A percentile compares a stretch with the other conserved stretches of the same genome.
Conservation (phyloP, 2,113 vertebrate genomes). For the Halcyon malimbica region DNA sequence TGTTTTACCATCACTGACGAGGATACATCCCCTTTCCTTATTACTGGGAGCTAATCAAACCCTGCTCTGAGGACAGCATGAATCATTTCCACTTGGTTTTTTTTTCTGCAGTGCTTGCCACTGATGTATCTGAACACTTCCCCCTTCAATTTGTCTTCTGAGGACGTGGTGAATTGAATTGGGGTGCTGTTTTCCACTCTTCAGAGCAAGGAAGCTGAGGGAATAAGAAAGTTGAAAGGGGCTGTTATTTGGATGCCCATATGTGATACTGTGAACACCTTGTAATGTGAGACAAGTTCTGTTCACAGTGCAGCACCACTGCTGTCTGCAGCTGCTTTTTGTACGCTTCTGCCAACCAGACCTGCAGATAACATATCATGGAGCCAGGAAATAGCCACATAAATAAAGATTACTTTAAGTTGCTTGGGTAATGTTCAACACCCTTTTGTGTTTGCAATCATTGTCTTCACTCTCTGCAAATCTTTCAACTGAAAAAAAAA, state of each 20-base stretch:
- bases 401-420: neutral
- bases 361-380: neutral
- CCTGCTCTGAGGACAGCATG: neutral
- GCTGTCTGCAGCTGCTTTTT: neutral
- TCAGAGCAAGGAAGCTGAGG: neutral
- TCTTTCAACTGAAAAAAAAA: neutral
- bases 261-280: accelerated
- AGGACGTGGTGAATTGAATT: neutral
- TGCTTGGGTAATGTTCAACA: neutral
- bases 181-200: neutral
- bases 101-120: neutral
- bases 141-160: neutral
- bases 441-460: neutral
- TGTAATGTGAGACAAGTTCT: neutral
- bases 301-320: accelerated
- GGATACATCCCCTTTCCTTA: neutral
- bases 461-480: neutral
- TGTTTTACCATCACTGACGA: neutral
- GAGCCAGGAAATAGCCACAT: neutral
- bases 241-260: neutral
- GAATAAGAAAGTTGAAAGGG: neutral
- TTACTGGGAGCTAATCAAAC: neutral
- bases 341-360: neutral
- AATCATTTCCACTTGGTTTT: neutral
- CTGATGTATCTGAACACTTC: neutral